Conservation (phyloP, 2,113 vertebrate species). For the Indicator maculatus region DNA sequence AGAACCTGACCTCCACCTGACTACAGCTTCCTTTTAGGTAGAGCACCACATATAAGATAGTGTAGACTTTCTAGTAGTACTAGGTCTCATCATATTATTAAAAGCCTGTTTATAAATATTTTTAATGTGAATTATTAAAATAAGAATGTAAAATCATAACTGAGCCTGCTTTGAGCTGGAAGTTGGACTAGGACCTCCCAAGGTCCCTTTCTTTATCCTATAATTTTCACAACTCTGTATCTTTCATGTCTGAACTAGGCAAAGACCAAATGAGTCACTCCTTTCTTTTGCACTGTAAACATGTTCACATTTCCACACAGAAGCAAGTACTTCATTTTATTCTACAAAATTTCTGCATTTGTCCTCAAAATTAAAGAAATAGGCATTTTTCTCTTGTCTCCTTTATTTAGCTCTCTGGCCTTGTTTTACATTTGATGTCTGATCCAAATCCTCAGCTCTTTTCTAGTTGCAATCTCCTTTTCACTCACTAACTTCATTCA, state of each 20-base stretch:
- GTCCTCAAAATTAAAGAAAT: background rate
- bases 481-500: background rate
- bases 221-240: background rate
- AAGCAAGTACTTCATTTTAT: background rate
- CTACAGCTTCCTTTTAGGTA: no score
- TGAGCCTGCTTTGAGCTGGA: background rate
- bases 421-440: background rate
- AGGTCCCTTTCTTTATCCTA: background rate
- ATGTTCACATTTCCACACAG: background rate
- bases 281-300: background rate
- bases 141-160: background rate
- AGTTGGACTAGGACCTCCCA: background rate
- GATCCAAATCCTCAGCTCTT: background rate
- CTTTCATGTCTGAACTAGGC: background rate
- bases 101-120: background rate
- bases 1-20: no score
- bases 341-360: background rate
- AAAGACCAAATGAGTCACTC: background rate
- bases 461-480: background rate
- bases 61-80: background rate
- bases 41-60: rapidly evolving
- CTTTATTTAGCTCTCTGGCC: background rate
- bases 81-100: background rate
- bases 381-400: background rate
- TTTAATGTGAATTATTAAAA: background rate